Base-by-base conservation (phyloP, 2,888 invertebrate genomes). In the Philereme transversata region DNA sequence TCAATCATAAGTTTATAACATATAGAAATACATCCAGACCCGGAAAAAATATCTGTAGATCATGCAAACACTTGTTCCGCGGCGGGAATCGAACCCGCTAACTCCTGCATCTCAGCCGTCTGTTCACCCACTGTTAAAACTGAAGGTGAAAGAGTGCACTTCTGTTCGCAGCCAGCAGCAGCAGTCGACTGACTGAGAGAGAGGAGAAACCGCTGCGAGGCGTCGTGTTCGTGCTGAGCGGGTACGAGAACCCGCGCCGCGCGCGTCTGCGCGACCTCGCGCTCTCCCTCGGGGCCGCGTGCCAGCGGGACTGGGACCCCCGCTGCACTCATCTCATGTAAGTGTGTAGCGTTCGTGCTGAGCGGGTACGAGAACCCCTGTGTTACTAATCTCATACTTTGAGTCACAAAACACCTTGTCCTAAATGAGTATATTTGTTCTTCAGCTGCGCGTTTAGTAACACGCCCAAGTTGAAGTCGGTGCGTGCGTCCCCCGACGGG, bases 251-350 rank as follows among this genome's bases (percentile, higher is more conserved):
- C 91, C 98, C 98, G 4, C 93, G 94, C 62, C 93, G 98, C 52
- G 94, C 0, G 85, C 92, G 62, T 0, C 78, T 98, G 51, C 88
- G 98, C 41, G 93, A 93, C 65, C 93, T 93, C 70, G 97, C 96
- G 5, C 60, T 95, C 4, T 93, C 94, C 56, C 94, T 98, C 94
- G 98, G 98, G 3, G 98, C 97, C 10, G 1, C 93, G 91, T 69
- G 97, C 96, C 79, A 93, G 79, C 88, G 94, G 0, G 96, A 97
- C 87, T 98, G 97, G 97, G 93, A 93, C 53, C 78, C 85, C 11
- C 82, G 80, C 35, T 97, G 97, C 82, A 98, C 97, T 5, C 98
- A 98, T 88, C 94, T 98, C 67, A 93, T 98, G 97, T 97, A 87
- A 93, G 95, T 45, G 45, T 11, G 22, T 22, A 22, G 22, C 22